Evolutionary conservation across 1,140 invertebrate species (phyloP).

Genomic region (Megalonaias nervosa): DNA sequence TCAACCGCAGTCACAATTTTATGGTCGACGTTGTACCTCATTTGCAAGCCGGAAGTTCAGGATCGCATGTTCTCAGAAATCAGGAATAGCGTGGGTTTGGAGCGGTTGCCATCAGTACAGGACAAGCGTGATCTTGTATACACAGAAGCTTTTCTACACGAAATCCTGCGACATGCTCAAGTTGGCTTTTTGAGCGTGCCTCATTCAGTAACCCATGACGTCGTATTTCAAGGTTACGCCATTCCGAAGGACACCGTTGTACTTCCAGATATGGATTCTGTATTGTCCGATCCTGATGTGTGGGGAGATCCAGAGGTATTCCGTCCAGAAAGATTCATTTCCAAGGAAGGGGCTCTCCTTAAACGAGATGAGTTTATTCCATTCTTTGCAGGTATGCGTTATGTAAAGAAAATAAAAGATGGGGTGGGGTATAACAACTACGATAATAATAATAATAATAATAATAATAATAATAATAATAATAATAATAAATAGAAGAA

Average conservation of each 20-base stretch:
- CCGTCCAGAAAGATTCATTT: slow-evolving; percentile 76
- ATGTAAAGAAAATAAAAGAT: not conserved
- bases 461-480: too few relatives aligned
- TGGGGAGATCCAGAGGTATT: slow-evolving; percentile 82
- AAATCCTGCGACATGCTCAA: slow-evolving; percentile 49
- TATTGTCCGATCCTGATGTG: slow-evolving; percentile 51
- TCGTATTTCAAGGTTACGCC: slow-evolving; percentile 54
- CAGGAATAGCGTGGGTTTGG: slow-evolving; percentile 70
- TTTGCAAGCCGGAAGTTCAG: slow-evolving; percentile 81
- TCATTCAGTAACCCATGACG: slow-evolving; percentile 26
- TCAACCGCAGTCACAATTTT: too few relatives aligned
- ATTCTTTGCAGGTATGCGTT: slow-evolving; percentile 37
- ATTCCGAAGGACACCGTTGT: slow-evolving; percentile 59
- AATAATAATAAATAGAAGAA: too few relatives aligned
- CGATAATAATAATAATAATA: too few relatives aligned
- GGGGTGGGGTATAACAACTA: too few relatives aligned
- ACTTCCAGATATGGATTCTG: slow-evolving; percentile 54
- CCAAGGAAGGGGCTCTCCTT: slow-evolving; percentile 31
- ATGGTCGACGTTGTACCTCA: slow-evolving; percentile 86
- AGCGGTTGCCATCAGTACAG: slow-evolving; percentile 7
- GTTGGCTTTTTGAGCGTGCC: slow-evolving; percentile 55
- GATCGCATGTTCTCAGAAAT: slow-evolving; percentile 88
- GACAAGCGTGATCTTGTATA: slow-evolving; percentile 15
- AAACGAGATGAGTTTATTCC: slow-evolving; percentile 38
- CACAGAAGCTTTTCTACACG: slow-evolving; percentile 32